Evolutionary conservation across 2,113 vertebrate species (phyloP), one percentile per base, ranked within the genome.

Genomic region (Myotis brandtii): DNA sequence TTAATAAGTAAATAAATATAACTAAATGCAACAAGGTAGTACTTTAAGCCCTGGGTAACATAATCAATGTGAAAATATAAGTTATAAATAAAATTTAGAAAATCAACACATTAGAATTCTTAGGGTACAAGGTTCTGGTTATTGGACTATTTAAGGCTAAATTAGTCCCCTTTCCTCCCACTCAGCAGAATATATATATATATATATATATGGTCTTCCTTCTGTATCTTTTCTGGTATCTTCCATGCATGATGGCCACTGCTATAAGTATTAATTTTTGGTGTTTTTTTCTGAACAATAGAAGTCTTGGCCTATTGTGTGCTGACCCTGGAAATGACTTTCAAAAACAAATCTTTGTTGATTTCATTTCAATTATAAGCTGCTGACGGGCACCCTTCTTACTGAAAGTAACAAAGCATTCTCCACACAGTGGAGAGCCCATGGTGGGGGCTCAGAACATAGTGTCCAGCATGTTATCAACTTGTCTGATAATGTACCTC

Each of bases 291-390:
- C 16, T 70, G 23, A 93, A 92, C 25, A 91, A 56, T 6, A 40
- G 21, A 70, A 6, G 9, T 56, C 37, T 64, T 76, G 46, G n/a
- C 40, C 85, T 32, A 48, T 34, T 90, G 67, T 87, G 23, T 83
- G 30, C 17, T 81, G 32, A 95, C 48, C 27, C 46, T 90, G 37
- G 34, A 76, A 94, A 69, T 79, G 23, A 95, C 43, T 85, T 96
- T 95, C 81, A 83, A 34, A 89, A 96, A 90, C 43, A 95, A 93
- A 89, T 73, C 40, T 86, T 40, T 72, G 25, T 64, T 67, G 66
- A 96, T 92, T 92, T 56, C 50, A 86, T 54, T 76, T 77, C 43
- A 76, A 59, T 34, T 69, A 13, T 67, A 70, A 46, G 48, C 50
- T 92, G 66, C 66, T 46, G 94, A 30, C 0, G 4, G 48, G 32